Conservation (phyloP, 2,888 invertebrate species). For the Agapetus fuscipes region DNA sequence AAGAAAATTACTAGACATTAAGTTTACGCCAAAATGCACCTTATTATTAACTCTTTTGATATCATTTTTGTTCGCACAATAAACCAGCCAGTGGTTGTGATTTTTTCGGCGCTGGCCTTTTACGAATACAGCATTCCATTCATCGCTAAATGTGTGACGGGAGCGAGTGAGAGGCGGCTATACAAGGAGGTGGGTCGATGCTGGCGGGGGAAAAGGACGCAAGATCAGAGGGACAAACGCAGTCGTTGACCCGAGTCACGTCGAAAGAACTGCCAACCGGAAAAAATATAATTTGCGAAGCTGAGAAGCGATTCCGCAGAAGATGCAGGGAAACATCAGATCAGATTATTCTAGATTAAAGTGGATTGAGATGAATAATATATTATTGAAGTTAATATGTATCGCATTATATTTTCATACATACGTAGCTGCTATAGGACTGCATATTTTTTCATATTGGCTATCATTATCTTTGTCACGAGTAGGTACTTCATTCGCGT, state of each 20-base stretch:
- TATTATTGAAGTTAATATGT: no score
- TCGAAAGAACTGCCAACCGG: constrained; percentile 1
- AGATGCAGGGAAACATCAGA: no score
- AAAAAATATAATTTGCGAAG: background rate
- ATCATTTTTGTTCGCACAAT: constrained; percentile 1
- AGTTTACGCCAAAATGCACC: no score
- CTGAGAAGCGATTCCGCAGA: background rate
- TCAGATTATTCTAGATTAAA: no score
- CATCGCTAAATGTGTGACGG: constrained; percentile 15
- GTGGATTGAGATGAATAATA: no score
- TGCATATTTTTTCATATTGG: no score
- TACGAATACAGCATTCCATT: constrained; percentile 15
- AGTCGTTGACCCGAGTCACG: constrained; percentile 19
- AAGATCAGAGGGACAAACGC: constrained; percentile 21
- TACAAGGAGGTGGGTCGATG: background rate
- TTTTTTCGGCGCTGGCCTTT: constrained; percentile 16
- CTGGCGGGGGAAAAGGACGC: constrained; percentile 9
- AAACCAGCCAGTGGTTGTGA: constrained; percentile 4
- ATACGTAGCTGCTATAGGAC: no score
- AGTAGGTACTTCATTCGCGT: no score
- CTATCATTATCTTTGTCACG: no score
- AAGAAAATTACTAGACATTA: no score
- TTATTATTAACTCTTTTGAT: no score
- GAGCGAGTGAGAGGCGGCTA: constrained; percentile 2
- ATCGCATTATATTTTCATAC: no score